Evolutionary conservation across 2,113 vertebrate species (phyloP).

Genomic region (Phylloscopus whistleri): DNA sequence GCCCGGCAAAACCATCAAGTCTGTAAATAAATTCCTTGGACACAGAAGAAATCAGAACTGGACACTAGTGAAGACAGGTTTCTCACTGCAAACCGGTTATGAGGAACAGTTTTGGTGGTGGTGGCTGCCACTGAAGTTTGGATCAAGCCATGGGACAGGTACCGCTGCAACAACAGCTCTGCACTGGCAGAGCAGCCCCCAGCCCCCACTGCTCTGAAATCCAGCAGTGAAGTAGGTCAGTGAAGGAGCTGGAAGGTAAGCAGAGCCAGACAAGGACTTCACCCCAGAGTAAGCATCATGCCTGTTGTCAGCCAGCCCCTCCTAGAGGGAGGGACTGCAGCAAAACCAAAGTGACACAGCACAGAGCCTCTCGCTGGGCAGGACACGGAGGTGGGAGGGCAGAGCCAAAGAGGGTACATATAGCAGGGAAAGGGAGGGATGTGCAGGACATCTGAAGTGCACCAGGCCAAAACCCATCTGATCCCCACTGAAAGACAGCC

Average conservation of each 20-base stretch:
- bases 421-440: not conserved
- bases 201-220: not conserved
- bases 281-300: rapidly evolving
- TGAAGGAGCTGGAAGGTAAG: not conserved
- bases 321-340: not conserved
- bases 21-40: not conserved
- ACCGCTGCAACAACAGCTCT: rapidly evolving
- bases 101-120: not conserved
- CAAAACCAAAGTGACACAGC: rapidly evolving
- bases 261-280: not conserved
- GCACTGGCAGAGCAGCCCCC: not conserved
- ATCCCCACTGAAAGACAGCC: not conserved
- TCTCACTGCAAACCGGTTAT: not conserved
- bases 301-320: not conserved
- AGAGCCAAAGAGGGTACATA: not conserved
- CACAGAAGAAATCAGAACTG: not conserved
- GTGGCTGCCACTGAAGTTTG: not conserved
- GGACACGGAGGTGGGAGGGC: not conserved
- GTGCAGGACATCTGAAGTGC: not conserved
- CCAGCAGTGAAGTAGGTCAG: not conserved
- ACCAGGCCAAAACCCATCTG: not conserved
- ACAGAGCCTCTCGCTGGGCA: rapidly evolving
- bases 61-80: not conserved
- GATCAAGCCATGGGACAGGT: not conserved
- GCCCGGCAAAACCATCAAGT: not conserved